A percentile compares a stretch with the other conserved stretches of the same genome.
phyloP scores from a whole-genome alignment of 2,113 vertebrate genomes.

The Verasper variegatus region DNA sequence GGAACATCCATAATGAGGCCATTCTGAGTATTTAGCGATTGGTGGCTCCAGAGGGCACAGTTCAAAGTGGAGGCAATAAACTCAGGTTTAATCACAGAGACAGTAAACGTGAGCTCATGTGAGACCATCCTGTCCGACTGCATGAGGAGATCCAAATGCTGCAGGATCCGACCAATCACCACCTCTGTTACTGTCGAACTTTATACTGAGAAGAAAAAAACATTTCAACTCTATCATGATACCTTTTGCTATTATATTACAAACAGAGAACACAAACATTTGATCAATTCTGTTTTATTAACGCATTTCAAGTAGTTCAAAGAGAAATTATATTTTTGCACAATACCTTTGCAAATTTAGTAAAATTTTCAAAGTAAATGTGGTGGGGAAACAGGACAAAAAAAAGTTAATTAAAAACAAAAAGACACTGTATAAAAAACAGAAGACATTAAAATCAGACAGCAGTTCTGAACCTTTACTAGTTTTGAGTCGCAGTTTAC shows the following conservation, averaged over 20 bases:
- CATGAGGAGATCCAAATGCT: background rate
- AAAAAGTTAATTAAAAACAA: conserved; percentile 55
- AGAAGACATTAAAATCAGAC: conserved; percentile 90
- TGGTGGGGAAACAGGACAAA: conserved; percentile 63
- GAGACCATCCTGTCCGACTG: too few species aligned
- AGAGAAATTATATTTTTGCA: conserved; percentile 87
- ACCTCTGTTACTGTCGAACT: background rate
- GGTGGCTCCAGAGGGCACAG: background rate
- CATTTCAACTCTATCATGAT: background rate
- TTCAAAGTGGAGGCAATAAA: background rate
- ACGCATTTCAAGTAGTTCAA: conserved; percentile 97
- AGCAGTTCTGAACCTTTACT: conserved; percentile 88
- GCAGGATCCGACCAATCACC: background rate
- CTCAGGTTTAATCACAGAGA: background rate
- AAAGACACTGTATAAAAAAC: conserved; percentile 94
- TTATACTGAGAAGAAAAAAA: background rate
- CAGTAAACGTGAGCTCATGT: too few species aligned
- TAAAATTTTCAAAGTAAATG: conserved; percentile 90
- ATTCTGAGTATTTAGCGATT: background rate
- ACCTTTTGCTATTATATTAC: background rate
- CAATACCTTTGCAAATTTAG: conserved; percentile 91
- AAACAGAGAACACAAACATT: conserved; percentile 43
- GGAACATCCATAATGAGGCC: background rate
- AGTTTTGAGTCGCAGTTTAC: conserved; percentile 82
- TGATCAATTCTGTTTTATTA: conserved; percentile 93